A percentile compares a stretch with the other conserved stretches of the same genome.
phyloP scores from a whole-genome alignment of 30 jellyfish, hydroid and myxozoan genomes.

The Pelagia noctiluca region DNA sequence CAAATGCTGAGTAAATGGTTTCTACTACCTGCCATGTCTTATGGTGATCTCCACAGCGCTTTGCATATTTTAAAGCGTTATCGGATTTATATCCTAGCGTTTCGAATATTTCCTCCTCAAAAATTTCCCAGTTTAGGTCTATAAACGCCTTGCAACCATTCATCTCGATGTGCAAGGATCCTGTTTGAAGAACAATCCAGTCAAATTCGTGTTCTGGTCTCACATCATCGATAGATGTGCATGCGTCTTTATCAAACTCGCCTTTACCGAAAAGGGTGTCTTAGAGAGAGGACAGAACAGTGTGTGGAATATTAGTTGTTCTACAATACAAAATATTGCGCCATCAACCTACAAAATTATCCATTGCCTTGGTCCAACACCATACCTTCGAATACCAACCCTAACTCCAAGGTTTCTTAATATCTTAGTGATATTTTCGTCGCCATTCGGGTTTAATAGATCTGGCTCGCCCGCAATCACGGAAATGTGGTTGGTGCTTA shows the following conservation, averaged over 20 bases:
- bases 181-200: conserved; percentile 21
- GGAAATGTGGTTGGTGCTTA: not conserved
- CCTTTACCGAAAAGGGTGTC: not conserved
- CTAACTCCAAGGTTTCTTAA: conserved; percentile 34
- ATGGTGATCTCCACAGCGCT: not conserved
- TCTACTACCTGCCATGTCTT: not conserved
- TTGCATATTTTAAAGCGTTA: not conserved
- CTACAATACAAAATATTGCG: conserved; percentile 6
- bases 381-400: conserved; percentile 38
- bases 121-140: not conserved
- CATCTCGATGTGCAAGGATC: not conserved
- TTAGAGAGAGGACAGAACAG: conserved; percentile 19
- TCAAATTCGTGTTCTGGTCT: conserved; percentile 34
- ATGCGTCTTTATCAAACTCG: not conserved
- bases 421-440: conserved; percentile 3
- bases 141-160: conserved; percentile 1
- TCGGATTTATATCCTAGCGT: not conserved
- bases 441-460: conserved; percentile 17
- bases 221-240: not conserved
- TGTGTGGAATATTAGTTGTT: conserved; percentile 9
- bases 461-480: conserved; percentile 53
- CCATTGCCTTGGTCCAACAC: conserved; percentile 39
- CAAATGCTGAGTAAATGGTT: not conserved
- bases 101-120: not conserved
- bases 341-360: conserved; percentile 8